Evolutionary conservation across 2,113 vertebrate genomes (phyloP), one percentile per base, ranked within the genome.

Genomic region (Lamprotornis superbus): DNA sequence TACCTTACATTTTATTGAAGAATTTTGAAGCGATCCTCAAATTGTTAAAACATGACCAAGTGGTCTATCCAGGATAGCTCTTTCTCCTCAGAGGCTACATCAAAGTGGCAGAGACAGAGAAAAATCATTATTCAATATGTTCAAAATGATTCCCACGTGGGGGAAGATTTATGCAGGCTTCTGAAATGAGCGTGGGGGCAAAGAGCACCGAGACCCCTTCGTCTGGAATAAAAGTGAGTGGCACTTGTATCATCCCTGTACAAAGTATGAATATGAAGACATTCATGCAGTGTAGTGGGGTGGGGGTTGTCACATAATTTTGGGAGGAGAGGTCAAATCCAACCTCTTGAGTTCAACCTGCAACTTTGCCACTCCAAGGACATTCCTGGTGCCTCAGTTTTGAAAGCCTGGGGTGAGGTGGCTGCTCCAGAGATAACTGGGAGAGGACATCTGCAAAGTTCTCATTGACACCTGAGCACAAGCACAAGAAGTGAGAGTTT

Each of bases 1-100:
- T 27, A 68, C 42, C 27, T 71, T 84, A 40, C 14, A 35, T 74
- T 96, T 94, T 71, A 53, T 24, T 71, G 65, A 76, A 87, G 59
- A 52, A 47, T 94, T 96, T 90, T 92, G 30, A 96, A 77, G 44
- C 21, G 3, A 67, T 83, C 35, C 4, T 31, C 40, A 71, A 89
- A 92, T 91, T 94, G 87, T 89, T 94, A 94, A 95, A 96, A 89
- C n/a, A 80, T 89, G 82, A 59, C 78, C 53, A 61, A 85, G 46
- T 52, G 4, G 1, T 89, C 60, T 40, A 64, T 83, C 52, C 79
- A 93, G 28, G 68, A 33, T 61, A 83, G 55, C 7, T 80, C 63
- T 65, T 87, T 91, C 76, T 95, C 89, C 80, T 94, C 11, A 1
- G 80, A 91, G 78, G 46, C 59, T 35, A 68, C 87, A 91, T 96